phyloP scores from a whole-genome alignment of 2,797 vertebrate genomes.

The Myiothlypis coronata region DNA sequence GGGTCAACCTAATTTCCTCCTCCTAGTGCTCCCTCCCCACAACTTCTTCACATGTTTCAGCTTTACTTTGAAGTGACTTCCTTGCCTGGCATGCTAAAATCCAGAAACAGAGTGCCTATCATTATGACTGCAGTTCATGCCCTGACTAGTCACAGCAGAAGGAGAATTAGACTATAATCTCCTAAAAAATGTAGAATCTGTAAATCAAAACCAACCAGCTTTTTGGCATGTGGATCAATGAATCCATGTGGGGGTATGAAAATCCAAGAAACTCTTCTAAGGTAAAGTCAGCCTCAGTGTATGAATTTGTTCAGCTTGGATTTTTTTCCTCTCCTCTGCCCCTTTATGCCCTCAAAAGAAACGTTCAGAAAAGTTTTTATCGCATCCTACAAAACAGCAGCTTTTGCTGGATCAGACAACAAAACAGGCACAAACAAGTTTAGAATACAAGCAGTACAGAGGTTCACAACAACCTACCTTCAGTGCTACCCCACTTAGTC shows the following conservation, averaged over 20 bases:
- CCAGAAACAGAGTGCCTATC: conserved; percentile 25
- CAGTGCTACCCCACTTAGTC: background rate
- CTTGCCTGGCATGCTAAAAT: conserved; percentile 46
- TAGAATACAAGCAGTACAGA: background rate
- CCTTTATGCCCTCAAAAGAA: background rate
- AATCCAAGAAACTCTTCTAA: background rate
- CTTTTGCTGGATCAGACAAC: background rate
- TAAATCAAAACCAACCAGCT: conserved; percentile 41
- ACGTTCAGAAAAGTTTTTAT: background rate
- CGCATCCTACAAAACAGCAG: background rate
- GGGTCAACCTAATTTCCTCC: conserved; percentile 24
- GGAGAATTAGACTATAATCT: conserved; percentile 48
- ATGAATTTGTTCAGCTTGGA: background rate
- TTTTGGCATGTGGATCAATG: conserved; percentile 36
- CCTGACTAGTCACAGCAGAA: conserved; percentile 44
- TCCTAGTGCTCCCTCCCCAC: background rate
- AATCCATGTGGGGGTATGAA: background rate
- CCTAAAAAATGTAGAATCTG: conserved; percentile 52
- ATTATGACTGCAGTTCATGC: conserved; percentile 36
- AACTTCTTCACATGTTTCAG: conserved; percentile 31
- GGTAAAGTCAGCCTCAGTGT: background rate
- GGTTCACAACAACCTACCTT: conserved; percentile 12
- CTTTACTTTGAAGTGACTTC: conserved; percentile 55
- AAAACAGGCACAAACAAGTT: background rate
- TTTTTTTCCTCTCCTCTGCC: background rate